A percentile compares a stretch with the other conserved stretches of the same genome.
Evolutionary conservation across 2,113 vertebrate species (phyloP).

Genomic region (Synchiropus splendidus): DNA sequence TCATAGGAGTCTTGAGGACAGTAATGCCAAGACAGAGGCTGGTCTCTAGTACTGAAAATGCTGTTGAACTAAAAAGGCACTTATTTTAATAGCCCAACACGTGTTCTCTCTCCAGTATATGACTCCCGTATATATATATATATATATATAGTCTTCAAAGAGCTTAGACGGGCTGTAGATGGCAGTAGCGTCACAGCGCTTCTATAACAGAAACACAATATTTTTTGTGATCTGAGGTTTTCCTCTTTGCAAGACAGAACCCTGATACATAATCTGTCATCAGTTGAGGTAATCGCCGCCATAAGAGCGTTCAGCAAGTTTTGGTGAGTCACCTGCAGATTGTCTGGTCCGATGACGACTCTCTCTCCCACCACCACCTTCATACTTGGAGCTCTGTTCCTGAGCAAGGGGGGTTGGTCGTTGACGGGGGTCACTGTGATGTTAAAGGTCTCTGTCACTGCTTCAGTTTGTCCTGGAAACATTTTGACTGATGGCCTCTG

Average conservation of each 20-base stretch:
- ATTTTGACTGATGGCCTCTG: constrained; percentile 22
- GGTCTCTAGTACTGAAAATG: too few species aligned
- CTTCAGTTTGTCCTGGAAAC: constrained; percentile 22
- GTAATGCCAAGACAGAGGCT: too few species aligned
- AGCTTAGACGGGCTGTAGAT: too few species aligned
- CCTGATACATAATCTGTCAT: background rate
- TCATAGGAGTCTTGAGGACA: too few species aligned
- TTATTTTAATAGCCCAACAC: too few species aligned
- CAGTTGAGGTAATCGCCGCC: background rate
- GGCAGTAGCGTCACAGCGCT: too few species aligned
- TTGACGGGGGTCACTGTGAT: constrained; percentile 79
- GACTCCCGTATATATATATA: too few species aligned
- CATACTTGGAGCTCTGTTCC: constrained; percentile 66
- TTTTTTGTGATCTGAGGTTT: too few species aligned
- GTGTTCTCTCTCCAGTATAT: too few species aligned
- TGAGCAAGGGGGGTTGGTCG: constrained; percentile 73
- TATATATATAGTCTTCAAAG: too few species aligned
- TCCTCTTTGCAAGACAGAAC: background rate
- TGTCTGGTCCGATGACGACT: constrained; percentile 65
- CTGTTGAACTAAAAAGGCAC: too few species aligned
- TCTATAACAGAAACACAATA: too few species aligned
- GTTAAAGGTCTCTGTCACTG: constrained; percentile 76
- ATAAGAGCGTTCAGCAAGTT: background rate
- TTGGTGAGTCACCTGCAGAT: constrained; percentile 57
- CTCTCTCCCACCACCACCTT: constrained; percentile 72